Evolutionary conservation across 1,140 invertebrate genomes (phyloP).

Genomic region (Cydia splendana): DNA sequence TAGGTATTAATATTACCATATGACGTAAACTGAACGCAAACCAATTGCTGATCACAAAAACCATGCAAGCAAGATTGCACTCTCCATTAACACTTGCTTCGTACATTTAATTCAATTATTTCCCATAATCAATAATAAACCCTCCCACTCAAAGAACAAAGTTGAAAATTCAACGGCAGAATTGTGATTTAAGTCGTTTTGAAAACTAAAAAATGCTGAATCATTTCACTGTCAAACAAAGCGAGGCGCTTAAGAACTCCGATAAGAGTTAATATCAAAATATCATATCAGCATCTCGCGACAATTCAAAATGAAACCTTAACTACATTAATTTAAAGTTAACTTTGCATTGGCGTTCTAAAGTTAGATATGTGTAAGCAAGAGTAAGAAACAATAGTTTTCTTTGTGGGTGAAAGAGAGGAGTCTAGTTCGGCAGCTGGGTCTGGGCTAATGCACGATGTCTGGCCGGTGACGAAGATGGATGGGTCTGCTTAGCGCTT

Average conservation of each 20-base stretch:
- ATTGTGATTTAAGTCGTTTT: slow-evolving; percentile 53
- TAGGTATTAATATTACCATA: slow-evolving; percentile 52
- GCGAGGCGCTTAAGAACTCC: slow-evolving; percentile 2
- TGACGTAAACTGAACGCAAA: slow-evolving; percentile 49
- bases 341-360: not conserved
- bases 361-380: slow-evolving; percentile 49
- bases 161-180: slow-evolving; percentile 39
- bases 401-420: slow-evolving; percentile 46
- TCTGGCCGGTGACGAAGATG: slow-evolving; percentile 71
- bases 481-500: slow-evolving; percentile 67
- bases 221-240: slow-evolving; percentile 44
- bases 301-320: not conserved
- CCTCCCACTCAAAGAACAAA: slow-evolving; percentile 33
- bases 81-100: slow-evolving; percentile 63
- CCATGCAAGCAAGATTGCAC: slow-evolving; percentile 59
- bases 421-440: slow-evolving; percentile 40
- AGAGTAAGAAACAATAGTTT: slow-evolving; percentile 37
- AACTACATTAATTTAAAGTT: not conserved
- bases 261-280: not conserved
- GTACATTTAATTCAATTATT: slow-evolving; percentile 63
- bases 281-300: not conserved
- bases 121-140: slow-evolving; percentile 40
- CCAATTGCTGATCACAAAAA: slow-evolving; percentile 56
- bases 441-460: slow-evolving; percentile 57
- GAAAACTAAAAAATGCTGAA: slow-evolving; percentile 54